phyloP scores from a whole-genome alignment of 2,113 vertebrate species.

The Hystrix brachyura region DNA sequence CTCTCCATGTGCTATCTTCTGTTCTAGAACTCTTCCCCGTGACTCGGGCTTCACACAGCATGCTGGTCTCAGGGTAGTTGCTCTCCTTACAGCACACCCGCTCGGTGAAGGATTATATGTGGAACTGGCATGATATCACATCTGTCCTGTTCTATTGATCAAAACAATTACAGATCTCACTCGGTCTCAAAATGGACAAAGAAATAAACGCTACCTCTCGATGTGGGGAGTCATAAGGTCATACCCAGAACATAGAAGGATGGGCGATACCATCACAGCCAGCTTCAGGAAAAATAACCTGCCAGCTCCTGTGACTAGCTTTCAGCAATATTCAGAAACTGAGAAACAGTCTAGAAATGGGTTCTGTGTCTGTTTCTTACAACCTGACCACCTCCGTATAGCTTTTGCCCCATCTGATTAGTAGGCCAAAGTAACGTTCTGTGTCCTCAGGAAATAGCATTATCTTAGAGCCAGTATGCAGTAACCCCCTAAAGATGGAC shows the following conservation, averaged over 20 bases:
- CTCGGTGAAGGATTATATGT: not conserved
- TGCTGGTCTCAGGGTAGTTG: not conserved
- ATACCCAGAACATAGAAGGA: not conserved
- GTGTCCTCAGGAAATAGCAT: not conserved
- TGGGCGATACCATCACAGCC: not conserved
- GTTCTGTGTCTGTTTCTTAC: not conserved
- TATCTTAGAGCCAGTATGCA: not conserved
- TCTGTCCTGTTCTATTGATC: slow-evolving; percentile 15
- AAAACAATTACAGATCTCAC: not conserved
- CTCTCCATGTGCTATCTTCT: not conserved
- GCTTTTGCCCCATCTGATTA: not conserved
- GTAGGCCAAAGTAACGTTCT: not conserved
- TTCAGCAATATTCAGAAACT: not conserved
- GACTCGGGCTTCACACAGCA: slow-evolving; percentile 13
- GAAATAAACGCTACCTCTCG: not conserved
- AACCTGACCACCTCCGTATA: not conserved
- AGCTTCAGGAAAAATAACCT: slow-evolving; percentile 41
- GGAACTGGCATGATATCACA: not conserved
- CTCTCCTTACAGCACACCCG: not conserved
- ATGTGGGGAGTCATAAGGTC: not conserved
- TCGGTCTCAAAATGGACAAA: not conserved
- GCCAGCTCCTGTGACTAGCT: slow-evolving; percentile 36
- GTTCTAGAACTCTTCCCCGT: not conserved
- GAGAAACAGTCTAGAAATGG: not conserved
- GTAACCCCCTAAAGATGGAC: not conserved